Evolutionary conservation across 2,797 vertebrate genomes (phyloP), one percentile per base, ranked within the genome.

Genomic region (Rhynchonycteris naso): DNA sequence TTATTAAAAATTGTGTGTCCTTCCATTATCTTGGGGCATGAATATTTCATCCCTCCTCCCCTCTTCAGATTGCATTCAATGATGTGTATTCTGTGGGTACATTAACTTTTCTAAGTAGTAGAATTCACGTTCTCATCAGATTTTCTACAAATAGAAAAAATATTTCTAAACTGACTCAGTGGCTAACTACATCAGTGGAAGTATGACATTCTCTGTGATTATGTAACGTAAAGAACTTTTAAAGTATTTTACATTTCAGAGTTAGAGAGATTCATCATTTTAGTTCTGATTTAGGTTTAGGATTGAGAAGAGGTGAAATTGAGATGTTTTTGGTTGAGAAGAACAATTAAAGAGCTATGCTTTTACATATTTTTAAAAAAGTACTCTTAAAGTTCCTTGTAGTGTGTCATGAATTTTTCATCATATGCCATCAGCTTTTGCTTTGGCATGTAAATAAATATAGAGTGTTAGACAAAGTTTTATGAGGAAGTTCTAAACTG

Each of bases 131-230:
- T 76, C 66, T 58, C 26, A 72, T 43, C 33, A 76, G 50, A 82
- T 54, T 43, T 82, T 54, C 38, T 35, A 78, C 28, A 86, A 75
- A 80, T 43, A 89, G n/a, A 74, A 74, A n/a, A n/a, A 76, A n/a
- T 33, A 71, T 58, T 76, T 86, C 63, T 66, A 59, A 78, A 9
- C 22, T 14, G 16, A 43, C 14, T 54, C 1, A 33, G 18, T 22
- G 58, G 3, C 24, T 16, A 12, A 43, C 21, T 16, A 59, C 21
- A 43, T 84, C 19, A 58, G 10, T 50, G 30, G 19, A 56, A 43
- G 0, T 65, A 11, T 33, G 56, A 21, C 6, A 22, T 88, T 90
- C 19, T 74, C 16, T 84, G 7, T 83, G 12, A 52, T 12, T 28
- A n/a, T 68, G 5, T 83, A 82, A 66, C 7, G 2, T 63, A 56